Conservation (phyloP, 35 echinoderm and acorn worm species). For the Ophioderma brevispina region DNA sequence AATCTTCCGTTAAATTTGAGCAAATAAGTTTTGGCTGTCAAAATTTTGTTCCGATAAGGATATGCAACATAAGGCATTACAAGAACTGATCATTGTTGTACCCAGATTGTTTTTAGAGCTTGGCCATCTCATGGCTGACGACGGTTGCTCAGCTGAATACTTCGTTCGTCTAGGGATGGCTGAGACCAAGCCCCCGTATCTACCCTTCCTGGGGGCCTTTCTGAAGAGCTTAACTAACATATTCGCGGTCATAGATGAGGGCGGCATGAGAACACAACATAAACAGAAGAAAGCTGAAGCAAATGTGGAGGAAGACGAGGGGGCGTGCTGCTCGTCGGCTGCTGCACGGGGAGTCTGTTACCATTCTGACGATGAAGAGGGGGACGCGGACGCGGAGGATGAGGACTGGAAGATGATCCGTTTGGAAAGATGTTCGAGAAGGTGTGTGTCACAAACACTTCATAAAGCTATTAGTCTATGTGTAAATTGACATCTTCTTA, state of each 20-base stretch:
- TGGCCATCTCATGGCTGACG: constrained; percentile 9
- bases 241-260: constrained; percentile 45
- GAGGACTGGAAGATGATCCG: not conserved
- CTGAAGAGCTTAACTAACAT: constrained; percentile 38
- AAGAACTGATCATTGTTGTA: too few species aligned
- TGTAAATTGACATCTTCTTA: too few species aligned
- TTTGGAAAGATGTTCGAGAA: not conserved
- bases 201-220: constrained; percentile 73
- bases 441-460: too few species aligned
- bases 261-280: not conserved
- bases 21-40: too few species aligned
- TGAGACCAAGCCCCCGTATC: constrained; percentile 49
- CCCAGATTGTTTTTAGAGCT: constrained; percentile 20
- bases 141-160: constrained; percentile 16
- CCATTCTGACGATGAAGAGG: not conserved
- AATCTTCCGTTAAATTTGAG: too few species aligned
- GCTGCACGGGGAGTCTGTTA: not conserved
- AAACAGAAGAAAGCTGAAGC: not conserved
- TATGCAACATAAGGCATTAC: too few species aligned
- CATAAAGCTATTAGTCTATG: too few species aligned
- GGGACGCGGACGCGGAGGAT: not conserved
- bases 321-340: not conserved
- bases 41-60: too few species aligned
- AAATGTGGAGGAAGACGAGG: not conserved
- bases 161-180: constrained; percentile 21